Conservation (phyloP, 2,888 invertebrate species). For the Hipparchia sbordonii region DNA sequence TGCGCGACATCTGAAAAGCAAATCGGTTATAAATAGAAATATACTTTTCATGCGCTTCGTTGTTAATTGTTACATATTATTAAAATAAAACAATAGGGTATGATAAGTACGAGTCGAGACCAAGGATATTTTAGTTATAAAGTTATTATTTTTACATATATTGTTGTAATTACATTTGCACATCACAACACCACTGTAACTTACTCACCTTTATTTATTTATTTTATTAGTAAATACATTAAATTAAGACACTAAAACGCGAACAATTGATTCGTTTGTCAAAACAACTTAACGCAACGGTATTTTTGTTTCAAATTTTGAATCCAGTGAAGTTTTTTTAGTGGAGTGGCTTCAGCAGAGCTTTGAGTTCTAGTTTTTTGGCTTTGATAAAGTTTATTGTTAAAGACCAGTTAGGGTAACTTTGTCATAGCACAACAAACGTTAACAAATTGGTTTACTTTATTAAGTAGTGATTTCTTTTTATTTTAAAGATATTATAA, state of each 20-base stretch:
- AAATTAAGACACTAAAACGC: slow-evolving; percentile 21
- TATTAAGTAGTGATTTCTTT: too few species aligned
- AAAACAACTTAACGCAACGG: slow-evolving; percentile 46
- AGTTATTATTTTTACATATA: background rate
- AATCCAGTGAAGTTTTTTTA: slow-evolving; percentile 33
- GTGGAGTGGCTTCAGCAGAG: background rate
- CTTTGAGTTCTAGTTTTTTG: background rate
- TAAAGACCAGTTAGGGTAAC: too few species aligned
- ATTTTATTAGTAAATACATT: slow-evolving; percentile 23
- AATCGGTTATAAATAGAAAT: background rate
- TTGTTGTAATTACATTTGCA: too few species aligned
- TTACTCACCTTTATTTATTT: slow-evolving; percentile 19
- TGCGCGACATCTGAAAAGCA: slow-evolving; percentile 73
- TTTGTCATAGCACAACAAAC: too few species aligned
- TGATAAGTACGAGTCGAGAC: too few species aligned
- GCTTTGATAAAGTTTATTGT: background rate
- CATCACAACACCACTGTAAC: background rate
- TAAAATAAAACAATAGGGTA: background rate
- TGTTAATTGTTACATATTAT: background rate
- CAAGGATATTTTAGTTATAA: background rate
- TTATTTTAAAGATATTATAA: too few species aligned
- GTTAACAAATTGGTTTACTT: too few species aligned
- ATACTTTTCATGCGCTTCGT: slow-evolving; percentile 8
- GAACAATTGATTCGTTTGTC: slow-evolving; percentile 41
- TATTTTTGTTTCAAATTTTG: slow-evolving; percentile 53